phyloP scores from a whole-genome alignment of 2,797 vertebrate genomes.

The Melanotaenia trifasciata region DNA sequence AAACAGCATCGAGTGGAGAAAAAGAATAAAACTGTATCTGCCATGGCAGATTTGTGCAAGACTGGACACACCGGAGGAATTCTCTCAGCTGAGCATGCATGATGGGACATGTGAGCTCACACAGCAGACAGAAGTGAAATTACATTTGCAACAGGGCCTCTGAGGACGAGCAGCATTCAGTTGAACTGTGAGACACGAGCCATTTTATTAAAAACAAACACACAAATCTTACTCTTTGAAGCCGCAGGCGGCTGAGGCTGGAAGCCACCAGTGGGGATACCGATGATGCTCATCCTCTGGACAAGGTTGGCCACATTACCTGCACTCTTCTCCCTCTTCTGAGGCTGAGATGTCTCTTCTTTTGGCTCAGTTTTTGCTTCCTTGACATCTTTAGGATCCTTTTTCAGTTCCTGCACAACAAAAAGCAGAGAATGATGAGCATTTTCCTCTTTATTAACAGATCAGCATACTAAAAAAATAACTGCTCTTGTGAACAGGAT shows the following conservation, averaged over 20 bases:
- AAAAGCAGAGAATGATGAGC: not conserved
- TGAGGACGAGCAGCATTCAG: no score
- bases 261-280: constrained; percentile 91
- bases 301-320: constrained; percentile 94
- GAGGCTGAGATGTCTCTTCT: constrained; percentile 83
- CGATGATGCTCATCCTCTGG: constrained; percentile 94
- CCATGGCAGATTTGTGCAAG: constrained; percentile 24
- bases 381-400: constrained; percentile 82
- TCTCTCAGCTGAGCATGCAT: not conserved
- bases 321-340: constrained; percentile 85
- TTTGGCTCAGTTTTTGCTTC: constrained; percentile 80
- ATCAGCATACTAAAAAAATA: constrained; percentile 3
- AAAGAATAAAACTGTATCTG: not conserved
- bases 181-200: no score
- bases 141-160: no score
- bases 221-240: constrained; percentile 67
- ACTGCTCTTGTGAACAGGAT: not conserved
- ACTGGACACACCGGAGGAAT: constrained; percentile 22
- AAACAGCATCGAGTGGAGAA: not conserved
- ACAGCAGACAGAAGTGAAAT: not conserved
- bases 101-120: not conserved
- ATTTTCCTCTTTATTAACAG: not conserved
- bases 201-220: not conserved
- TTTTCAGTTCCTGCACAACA: constrained; percentile 88
- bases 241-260: constrained; percentile 84